phyloP scores from a whole-genome alignment of 2,888 invertebrate genomes.

The Spodoptera picta region DNA sequence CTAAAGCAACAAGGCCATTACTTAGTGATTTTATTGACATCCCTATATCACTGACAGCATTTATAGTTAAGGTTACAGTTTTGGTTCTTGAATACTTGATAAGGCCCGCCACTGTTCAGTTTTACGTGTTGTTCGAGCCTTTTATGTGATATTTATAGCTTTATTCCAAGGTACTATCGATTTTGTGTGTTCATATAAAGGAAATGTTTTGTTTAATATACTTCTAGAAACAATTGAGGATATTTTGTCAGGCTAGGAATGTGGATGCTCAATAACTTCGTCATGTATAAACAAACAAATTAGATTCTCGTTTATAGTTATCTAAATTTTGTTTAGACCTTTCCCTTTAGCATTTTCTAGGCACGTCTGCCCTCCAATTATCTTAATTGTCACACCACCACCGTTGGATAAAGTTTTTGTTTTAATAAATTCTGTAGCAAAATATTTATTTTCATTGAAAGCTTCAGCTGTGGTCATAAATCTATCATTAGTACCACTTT shows the following conservation, averaged over 20 bases:
- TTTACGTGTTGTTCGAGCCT: conserved; percentile 65
- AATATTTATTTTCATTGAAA: conserved; percentile 1
- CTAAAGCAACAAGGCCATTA: conserved; percentile 27
- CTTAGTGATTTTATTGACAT: conserved; percentile 46
- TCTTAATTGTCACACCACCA: not conserved
- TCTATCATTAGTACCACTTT: conserved; percentile 26
- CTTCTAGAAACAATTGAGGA: conserved; percentile 17
- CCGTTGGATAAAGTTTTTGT: not conserved
- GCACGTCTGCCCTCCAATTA: too few relatives aligned
- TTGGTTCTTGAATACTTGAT: conserved; percentile 64
- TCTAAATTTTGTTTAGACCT: too few relatives aligned
- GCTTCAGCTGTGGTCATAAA: conserved; percentile 28
- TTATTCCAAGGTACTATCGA: conserved; percentile 62
- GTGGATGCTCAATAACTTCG: conserved; percentile 13
- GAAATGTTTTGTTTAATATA: conserved; percentile 25
- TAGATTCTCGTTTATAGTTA: too few relatives aligned
- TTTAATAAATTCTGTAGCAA: conserved; percentile 1
- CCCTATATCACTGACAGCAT: conserved; percentile 44
- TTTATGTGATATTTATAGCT: conserved; percentile 68
- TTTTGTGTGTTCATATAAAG: conserved; percentile 44
- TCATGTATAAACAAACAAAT: too few relatives aligned
- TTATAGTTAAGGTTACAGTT: conserved; percentile 54
- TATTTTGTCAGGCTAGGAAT: conserved; percentile 19
- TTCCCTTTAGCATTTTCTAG: too few relatives aligned
- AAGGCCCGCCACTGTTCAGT: conserved; percentile 58